Conservation (phyloP, 2,888 invertebrate species). For the Tenthredo notha region DNA sequence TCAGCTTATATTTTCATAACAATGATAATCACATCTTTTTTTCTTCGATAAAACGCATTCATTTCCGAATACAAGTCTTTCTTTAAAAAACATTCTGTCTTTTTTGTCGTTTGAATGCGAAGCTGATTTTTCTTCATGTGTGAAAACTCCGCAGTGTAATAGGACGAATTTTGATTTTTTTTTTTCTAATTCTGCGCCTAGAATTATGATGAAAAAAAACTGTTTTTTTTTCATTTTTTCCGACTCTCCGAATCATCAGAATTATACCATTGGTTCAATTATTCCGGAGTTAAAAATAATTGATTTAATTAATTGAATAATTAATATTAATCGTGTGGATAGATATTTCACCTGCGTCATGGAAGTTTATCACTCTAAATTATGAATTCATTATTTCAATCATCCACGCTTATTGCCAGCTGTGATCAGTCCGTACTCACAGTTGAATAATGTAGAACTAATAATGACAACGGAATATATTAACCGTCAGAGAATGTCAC, state of each 20-base stretch:
- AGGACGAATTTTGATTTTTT: not conserved
- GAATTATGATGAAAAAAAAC: not conserved
- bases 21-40: not conserved
- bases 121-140: not conserved
- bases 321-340: not conserved
- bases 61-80: not conserved
- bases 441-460: slow-evolving; percentile 9
- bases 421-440: not conserved
- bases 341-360: not conserved
- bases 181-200: not conserved
- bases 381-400: not conserved
- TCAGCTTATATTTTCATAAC: slow-evolving; percentile 4
- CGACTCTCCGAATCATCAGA: not conserved
- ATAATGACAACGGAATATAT: not conserved
- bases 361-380: not conserved
- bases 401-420: not conserved
- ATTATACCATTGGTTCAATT: not conserved
- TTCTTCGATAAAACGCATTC: not conserved
- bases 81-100: not conserved
- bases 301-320: not conserved
- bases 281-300: not conserved
- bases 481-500: not conserved
- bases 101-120: not conserved
- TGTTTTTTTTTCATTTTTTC: not conserved
- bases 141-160: not conserved